Percentiles rank a stretch among this genome's conserved stretches.
Conservation (phyloP, 1,140 invertebrate genomes). For the Drosophila cardini region DNA sequence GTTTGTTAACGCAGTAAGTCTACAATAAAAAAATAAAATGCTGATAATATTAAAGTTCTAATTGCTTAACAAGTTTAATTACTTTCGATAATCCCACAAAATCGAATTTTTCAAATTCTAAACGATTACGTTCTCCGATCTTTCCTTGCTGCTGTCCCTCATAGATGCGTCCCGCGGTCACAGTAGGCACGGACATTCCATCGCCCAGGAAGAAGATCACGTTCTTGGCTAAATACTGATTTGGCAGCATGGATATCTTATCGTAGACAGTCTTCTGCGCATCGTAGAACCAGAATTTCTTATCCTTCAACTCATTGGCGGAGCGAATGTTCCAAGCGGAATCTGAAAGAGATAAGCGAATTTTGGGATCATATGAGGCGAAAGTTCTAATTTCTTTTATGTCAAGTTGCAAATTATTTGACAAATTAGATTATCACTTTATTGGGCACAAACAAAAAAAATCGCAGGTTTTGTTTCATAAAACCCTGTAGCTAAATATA, state of each 20-base stretch:
- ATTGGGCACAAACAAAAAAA: conserved; percentile 52
- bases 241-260: conserved; percentile 55
- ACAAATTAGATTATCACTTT: conserved; percentile 62
- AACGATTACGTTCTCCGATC: conserved; percentile 88
- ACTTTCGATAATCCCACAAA: conserved; percentile 90
- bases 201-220: conserved; percentile 92
- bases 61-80: conserved; percentile 28
- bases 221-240: conserved; percentile 88
- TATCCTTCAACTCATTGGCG: conserved; percentile 50
- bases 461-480: too few species aligned
- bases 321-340: conserved; percentile 53
- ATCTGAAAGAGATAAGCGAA: conserved; percentile 33
- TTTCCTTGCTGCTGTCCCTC: conserved; percentile 87
- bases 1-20: conserved; percentile 89
- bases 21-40: conserved; percentile 22
- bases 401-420: conserved; percentile 6
- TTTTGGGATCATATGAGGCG: neutral
- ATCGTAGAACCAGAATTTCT: conserved; percentile 74
- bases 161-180: conserved; percentile 89
- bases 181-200: conserved; percentile 91
- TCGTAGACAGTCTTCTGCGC: conserved; percentile 64
- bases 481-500: too few species aligned
- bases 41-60: neutral
- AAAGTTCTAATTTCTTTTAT: conserved; percentile 29
- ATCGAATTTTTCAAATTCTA: conserved; percentile 92